Conservation (phyloP, 2,888 invertebrate species). For the Archips xylosteana region DNA sequence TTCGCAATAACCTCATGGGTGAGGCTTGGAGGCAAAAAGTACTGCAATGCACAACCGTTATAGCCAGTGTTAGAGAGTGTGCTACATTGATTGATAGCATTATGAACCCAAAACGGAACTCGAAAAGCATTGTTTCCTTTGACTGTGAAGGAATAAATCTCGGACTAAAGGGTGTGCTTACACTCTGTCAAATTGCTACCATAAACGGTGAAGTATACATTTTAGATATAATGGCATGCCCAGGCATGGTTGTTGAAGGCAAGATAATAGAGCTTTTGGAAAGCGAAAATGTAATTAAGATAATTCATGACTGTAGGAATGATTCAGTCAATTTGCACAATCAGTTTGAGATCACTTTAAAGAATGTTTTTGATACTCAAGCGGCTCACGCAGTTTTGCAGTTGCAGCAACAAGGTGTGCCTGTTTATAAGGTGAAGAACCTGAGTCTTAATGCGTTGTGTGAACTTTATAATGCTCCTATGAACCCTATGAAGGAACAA, state of each 20-base stretch:
- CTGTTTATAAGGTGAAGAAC: conserved; percentile 97
- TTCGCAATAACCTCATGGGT: conserved; percentile 82
- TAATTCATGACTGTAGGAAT: conserved; percentile 96
- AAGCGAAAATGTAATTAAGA: conserved; percentile 92
- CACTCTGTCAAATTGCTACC: conserved; percentile 94
- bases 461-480: conserved; percentile 94
- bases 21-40: conserved; percentile 93
- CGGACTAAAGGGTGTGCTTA: conserved; percentile 94
- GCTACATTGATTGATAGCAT: conserved; percentile 91
- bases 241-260: conserved; percentile 90
- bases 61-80: conserved; percentile 92
- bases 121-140: conserved; percentile 90
- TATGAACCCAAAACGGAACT: conserved; percentile 84
- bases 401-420: conserved; percentile 94
- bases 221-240: conserved; percentile 95
- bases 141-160: conserved; percentile 98
- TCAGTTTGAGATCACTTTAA: conserved; percentile 93
- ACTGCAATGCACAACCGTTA: conserved; percentile 92
- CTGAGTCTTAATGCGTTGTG: conserved; percentile 96
- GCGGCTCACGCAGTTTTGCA: conserved; percentile 96
- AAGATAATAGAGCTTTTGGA: conserved; percentile 93
- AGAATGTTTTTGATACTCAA: conserved; percentile 96
- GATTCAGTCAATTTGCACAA: conserved; percentile 94
- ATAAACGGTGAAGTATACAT: conserved; percentile 93
- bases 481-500: conserved; percentile 96